These are phyloP conservation scores for Arctocebus calabarensis DNA, from an alignment of 2,797 vertebrate genomes.

Conservation along the genomic window DNA sequence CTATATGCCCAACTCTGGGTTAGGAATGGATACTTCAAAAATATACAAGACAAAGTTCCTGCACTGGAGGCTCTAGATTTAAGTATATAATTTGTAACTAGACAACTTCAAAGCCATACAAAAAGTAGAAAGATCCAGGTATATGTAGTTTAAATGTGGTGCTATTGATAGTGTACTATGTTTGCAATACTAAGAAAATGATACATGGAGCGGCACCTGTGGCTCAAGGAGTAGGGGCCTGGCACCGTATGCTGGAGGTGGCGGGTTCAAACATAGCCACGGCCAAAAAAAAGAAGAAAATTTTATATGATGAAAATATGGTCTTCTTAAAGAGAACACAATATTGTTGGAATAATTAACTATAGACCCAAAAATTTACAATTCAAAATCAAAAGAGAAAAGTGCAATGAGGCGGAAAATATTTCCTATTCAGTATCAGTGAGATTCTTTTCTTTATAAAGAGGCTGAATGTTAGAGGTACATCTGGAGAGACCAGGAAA, in stretches of 20 bases:
- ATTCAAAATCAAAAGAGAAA: conserved; percentile 17
- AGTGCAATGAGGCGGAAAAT: not conserved
- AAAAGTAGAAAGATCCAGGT: not conserved
- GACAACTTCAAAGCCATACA: not conserved
- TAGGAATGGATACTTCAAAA: not conserved
- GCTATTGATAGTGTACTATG: not conserved
- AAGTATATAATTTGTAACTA: not conserved
- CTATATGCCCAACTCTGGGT: not conserved
- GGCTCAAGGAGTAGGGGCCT: too few relatives aligned
- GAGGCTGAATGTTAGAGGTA: not conserved
- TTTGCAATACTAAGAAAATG: not conserved
- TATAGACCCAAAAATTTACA: not conserved
- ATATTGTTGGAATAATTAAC: not conserved
- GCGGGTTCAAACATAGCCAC: too few relatives aligned
- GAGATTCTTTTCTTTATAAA: not conserved
- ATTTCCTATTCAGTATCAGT: not conserved
- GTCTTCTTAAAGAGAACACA: not conserved
- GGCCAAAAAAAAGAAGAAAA: not conserved
- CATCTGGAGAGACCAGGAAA: not conserved
- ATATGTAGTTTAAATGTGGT: not conserved
- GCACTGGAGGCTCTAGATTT: not conserved
- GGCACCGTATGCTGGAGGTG: too few relatives aligned
- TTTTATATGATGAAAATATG: not conserved
- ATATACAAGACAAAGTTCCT: not conserved
- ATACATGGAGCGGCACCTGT: not conserved